A percentile compares a stretch with the other conserved stretches of the same genome.
These are phyloP conservation scores for Urophycis tenuis DNA, from an alignment of 2,797 vertebrate genomes.

Conservation along the genomic window DNA sequence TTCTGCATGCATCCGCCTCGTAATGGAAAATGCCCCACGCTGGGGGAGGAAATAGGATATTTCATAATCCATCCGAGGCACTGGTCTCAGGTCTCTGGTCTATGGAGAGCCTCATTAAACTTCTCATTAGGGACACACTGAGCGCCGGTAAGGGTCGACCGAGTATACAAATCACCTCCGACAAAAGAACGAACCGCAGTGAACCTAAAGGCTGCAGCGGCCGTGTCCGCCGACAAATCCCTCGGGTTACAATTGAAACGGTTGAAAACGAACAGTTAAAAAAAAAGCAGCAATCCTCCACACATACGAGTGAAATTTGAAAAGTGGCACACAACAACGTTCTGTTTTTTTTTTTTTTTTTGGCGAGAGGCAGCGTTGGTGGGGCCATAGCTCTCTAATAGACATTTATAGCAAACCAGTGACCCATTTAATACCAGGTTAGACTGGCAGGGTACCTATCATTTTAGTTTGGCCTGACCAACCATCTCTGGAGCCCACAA, in stretches of 20 bases:
- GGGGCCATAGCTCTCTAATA: slow-evolving; percentile 6
- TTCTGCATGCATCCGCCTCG: slow-evolving; percentile 40
- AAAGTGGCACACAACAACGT: slow-evolving; percentile 21
- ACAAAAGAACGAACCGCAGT: slow-evolving; percentile 49
- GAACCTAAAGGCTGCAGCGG: slow-evolving; percentile 26
- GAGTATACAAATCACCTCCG: slow-evolving; percentile 63
- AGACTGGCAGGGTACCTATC: slow-evolving; percentile 1
- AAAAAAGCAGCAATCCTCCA: background rate
- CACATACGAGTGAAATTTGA: slow-evolving; percentile 12
- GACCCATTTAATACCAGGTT: slow-evolving; percentile 2
- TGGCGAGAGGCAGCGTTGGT: slow-evolving; percentile 17
- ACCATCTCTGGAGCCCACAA: background rate
- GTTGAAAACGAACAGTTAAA: slow-evolving; percentile 38
- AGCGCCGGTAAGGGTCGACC: slow-evolving; percentile 64
- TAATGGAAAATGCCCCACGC: slow-evolving; percentile 60
- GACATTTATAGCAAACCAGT: background rate
- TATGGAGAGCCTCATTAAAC: slow-evolving; percentile 65
- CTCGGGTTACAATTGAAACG: slow-evolving; percentile 41
- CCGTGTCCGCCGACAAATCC: slow-evolving; percentile 30
- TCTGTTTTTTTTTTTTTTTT: slow-evolving; percentile 21
- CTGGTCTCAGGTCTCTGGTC: slow-evolving; percentile 51
- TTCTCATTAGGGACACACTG: slow-evolving; percentile 72
- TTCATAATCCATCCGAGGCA: slow-evolving; percentile 63
- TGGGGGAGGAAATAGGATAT: slow-evolving; percentile 65
- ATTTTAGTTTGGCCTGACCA: background rate